Conservation (phyloP, 2,113 vertebrate species). For the Leptodactylus fuscus region DNA sequence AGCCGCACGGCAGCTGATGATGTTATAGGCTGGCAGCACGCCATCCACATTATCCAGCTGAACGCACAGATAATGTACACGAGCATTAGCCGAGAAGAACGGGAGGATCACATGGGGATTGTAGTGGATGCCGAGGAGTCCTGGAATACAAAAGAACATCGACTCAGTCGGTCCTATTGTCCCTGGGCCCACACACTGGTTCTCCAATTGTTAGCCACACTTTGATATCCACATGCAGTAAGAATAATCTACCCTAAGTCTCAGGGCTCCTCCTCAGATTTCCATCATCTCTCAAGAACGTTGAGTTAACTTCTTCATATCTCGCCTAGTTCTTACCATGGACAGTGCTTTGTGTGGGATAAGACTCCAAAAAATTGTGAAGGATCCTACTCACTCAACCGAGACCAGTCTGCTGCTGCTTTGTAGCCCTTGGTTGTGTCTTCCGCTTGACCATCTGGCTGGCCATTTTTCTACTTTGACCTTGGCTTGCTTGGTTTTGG, state of each 20-base stretch:
- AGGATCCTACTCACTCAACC: too few species aligned
- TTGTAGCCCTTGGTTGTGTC: too few species aligned
- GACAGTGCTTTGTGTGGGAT: not conserved
- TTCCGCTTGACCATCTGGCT: not conserved
- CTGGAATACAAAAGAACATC: not conserved
- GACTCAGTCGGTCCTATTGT: not conserved
- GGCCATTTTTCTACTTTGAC: not conserved
- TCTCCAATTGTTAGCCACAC: not conserved
- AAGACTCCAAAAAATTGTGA: not conserved
- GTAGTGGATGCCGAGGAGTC: not conserved
- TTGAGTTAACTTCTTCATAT: not conserved
- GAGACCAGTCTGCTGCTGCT: too few species aligned
- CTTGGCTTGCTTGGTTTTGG: not conserved
- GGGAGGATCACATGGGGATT: not conserved
- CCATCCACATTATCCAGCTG: not conserved
- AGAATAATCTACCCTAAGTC: not conserved
- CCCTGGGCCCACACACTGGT: not conserved
- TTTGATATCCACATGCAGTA: not conserved
- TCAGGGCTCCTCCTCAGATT: not conserved
- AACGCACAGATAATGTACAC: not conserved
- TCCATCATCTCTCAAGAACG: not conserved
- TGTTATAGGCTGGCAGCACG: not conserved
- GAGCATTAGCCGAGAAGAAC: not conserved
- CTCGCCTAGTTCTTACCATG: not conserved
- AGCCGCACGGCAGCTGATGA: slow-evolving; percentile 8